phyloP scores from a whole-genome alignment of 2,888 invertebrate species.

The Mystacides longicornis region DNA sequence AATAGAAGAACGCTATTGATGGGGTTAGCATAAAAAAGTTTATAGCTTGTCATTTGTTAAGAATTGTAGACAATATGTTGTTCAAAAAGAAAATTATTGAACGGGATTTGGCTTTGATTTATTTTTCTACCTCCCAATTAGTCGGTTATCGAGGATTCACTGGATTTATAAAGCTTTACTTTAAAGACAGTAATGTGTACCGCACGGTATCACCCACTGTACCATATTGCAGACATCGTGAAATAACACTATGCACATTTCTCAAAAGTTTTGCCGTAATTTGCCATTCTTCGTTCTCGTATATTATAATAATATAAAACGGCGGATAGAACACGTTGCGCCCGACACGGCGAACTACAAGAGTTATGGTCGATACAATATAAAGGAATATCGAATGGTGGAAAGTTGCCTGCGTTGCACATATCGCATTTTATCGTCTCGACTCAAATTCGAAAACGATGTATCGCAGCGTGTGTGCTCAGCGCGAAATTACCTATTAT shows the following conservation, averaged over 20 bases:
- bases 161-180: too few species aligned
- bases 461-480: neutral
- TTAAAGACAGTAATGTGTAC: too few species aligned
- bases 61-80: too few species aligned
- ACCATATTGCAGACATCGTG: slow-evolving; percentile 1
- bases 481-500: too few species aligned
- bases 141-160: too few species aligned
- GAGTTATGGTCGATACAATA: slow-evolving; percentile 1
- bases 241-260: slow-evolving; percentile 1
- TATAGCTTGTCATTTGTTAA: too few species aligned
- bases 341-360: neutral
- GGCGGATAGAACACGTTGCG: neutral
- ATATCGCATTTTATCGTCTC: neutral
- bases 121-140: too few species aligned
- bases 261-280: neutral
- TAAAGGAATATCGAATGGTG: neutral
- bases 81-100: too few species aligned
- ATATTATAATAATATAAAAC: slow-evolving; percentile 1
- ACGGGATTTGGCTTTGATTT: too few species aligned
- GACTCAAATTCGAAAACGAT: neutral
- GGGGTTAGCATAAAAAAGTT: too few species aligned
- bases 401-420: neutral
- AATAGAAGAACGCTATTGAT: too few species aligned
- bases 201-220: too few species aligned
- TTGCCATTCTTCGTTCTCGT: neutral